Base-by-base conservation (phyloP, 1,140 invertebrate species). In the Vanessa atalanta region DNA sequence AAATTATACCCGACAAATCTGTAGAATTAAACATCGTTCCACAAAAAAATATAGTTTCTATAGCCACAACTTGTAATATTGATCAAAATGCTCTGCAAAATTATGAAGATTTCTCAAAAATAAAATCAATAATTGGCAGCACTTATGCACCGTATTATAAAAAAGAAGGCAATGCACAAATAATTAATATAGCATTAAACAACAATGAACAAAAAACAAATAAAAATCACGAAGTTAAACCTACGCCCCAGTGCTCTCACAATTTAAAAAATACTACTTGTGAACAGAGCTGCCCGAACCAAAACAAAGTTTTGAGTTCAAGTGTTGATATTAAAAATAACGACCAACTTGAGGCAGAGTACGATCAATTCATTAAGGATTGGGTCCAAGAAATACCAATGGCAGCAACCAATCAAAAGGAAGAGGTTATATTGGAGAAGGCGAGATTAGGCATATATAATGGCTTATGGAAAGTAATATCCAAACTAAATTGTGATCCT, bases 381-480 rank as follows among this genome's bases (percentile, higher is more conserved):
- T 90, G 88, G 88, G 79, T 89, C 1, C 16, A 83, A 50, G 53
- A 77, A 71, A 79, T 90, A 75, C 87, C 88, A 16, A 84, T 90
- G 50, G 20, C 70, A 31, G 65, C 72, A 15, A 51, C 50, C 11
- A 81, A 53, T 20, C 13, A 68, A 16, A 70, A 83, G 53, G 82
- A 85, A 70, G 60, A 78, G 26, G 74, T 69, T 37, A 4, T 73
- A n/a, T 77, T 77, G 11, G 80, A 82, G 69, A 82, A 80, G 72
- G 75, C 75, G 9, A 82, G 83, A 70, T 51, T 79, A 37, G 79
- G 79, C 13, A 80, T 90, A 23, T 72, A 83, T 70, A 84, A 87
- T 79, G 82, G 80, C 5, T 72, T 89, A 48, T 88, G 82, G 81
- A 84, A 85, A 78, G 72, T 74, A 3, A 53, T 89, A 13, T 81